A percentile compares a stretch with the other conserved stretches of the same genome.
These are phyloP conservation scores for Bombus soroeensis DNA, from an alignment of 1,140 invertebrate species.

Conservation along the genomic window DNA sequence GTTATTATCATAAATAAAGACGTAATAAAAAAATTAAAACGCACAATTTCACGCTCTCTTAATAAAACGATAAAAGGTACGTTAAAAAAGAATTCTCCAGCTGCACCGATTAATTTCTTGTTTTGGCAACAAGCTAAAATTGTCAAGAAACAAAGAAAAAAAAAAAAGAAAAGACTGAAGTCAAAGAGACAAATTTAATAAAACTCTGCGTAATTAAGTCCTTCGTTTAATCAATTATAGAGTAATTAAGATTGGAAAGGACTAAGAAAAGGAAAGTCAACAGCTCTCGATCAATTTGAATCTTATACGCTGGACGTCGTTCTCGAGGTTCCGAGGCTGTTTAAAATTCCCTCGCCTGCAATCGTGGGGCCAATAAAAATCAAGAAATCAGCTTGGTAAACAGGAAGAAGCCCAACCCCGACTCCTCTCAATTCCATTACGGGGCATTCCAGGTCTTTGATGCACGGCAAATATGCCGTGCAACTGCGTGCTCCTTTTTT, in stretches of 20 bases:
- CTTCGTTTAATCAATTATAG: neutral
- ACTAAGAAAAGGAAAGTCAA: neutral
- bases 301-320: neutral
- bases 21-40: too few species aligned
- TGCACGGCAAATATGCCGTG: constrained; percentile 64
- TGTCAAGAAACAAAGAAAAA: too few species aligned
- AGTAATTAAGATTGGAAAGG: neutral
- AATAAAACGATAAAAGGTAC: too few species aligned
- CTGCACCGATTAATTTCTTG: too few species aligned
- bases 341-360: constrained; percentile 63
- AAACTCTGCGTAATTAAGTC: neutral
- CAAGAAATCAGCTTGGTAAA: constrained; percentile 62
- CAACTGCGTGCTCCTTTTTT: constrained; percentile 8
- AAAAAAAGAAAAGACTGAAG: too few species aligned
- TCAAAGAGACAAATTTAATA: too few species aligned
- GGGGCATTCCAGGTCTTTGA: constrained; percentile 56
- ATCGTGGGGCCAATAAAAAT: constrained; percentile 66
- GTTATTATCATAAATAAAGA: too few species aligned
- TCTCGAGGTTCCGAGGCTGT: constrained; percentile 11
- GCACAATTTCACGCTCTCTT: too few species aligned
- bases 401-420: constrained; percentile 38
- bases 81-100: too few species aligned
- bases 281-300: too few species aligned
- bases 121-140: too few species aligned
- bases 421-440: constrained; percentile 63